phyloP scores from a whole-genome alignment of 64 coral and sea anemone genomes.

The Stylophora pistillata region DNA sequence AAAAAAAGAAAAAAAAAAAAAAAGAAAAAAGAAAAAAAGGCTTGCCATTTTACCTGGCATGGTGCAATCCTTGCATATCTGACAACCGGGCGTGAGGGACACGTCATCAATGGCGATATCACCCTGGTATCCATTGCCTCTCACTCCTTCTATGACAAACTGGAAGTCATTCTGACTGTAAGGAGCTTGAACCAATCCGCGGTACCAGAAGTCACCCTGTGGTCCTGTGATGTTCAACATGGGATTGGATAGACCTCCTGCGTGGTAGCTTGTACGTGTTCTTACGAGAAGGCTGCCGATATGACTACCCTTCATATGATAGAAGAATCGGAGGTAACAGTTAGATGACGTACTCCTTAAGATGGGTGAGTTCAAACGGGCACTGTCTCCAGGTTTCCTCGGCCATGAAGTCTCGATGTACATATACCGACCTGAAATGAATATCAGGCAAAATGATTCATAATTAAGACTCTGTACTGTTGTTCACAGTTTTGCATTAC shows the following conservation, averaged over 20 bases:
- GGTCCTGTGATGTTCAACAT: conserved; percentile 84
- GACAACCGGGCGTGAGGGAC: conserved; percentile 79
- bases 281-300: conserved; percentile 87
- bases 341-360: conserved; percentile 65
- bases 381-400: conserved; percentile 78
- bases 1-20: too few relatives aligned
- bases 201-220: conserved; percentile 94
- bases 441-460: neutral
- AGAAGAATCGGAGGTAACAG: conserved; percentile 93
- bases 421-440: conserved; percentile 77
- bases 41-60: conserved; percentile 61
- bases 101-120: conserved; percentile 96
- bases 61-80: conserved; percentile 74
- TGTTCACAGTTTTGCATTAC: too few relatives aligned
- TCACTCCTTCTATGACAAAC: conserved; percentile 91
- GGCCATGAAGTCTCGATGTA: conserved; percentile 98
- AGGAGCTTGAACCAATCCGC: conserved; percentile 52
- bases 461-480: too few relatives aligned
- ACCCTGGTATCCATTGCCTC: conserved; percentile 82
- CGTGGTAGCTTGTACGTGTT: conserved; percentile 9
- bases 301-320: conserved; percentile 90
- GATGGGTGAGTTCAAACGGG: conserved; percentile 85
- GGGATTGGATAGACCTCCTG: conserved; percentile 61
- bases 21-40: too few relatives aligned
- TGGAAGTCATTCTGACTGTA: conserved; percentile 71